Percentiles rank a stretch among this genome's conserved stretches.
These are phyloP conservation scores for Lepidocyrtoides sp. DNA, from an alignment of 2,888 invertebrate species.

Conservation along the genomic window DNA sequence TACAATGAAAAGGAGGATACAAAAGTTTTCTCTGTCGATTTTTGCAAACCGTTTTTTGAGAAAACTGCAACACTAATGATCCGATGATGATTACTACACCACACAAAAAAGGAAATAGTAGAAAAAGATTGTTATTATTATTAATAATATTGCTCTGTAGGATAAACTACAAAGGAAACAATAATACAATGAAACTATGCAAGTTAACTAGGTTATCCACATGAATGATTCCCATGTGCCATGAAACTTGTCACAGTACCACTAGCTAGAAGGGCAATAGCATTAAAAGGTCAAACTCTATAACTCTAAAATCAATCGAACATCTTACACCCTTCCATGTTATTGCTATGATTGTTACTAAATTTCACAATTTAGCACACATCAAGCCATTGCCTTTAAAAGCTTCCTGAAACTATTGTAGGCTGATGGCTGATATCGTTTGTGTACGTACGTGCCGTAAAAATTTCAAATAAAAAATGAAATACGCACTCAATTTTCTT, in stretches of 20 bases:
- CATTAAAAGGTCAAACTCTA: not conserved
- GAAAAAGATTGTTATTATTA: not conserved
- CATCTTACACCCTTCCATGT: too few species aligned
- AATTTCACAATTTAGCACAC: too few species aligned
- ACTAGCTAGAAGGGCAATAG: not conserved
- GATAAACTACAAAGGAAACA: not conserved
- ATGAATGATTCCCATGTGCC: not conserved
- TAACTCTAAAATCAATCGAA: constrained; percentile 6
- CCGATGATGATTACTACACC: too few species aligned
- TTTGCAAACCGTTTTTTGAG: not conserved
- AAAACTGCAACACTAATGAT: not conserved
- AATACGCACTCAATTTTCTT: not conserved
- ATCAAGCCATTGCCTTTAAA: too few species aligned
- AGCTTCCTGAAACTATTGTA: too few species aligned
- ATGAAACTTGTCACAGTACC: not conserved
- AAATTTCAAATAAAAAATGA: not conserved
- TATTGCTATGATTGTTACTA: too few species aligned
- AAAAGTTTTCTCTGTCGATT: not conserved
- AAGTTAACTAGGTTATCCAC: constrained; percentile 17
- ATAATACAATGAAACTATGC: not conserved
- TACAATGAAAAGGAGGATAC: not conserved
- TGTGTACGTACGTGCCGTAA: too few species aligned
- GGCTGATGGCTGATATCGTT: too few species aligned
- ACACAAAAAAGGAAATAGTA: not conserved
- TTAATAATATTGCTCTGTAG: not conserved